Percentiles rank a stretch among this genome's conserved stretches.
phyloP scores from a whole-genome alignment of 2,797 vertebrate species.

The Iguana delicatissima region DNA sequence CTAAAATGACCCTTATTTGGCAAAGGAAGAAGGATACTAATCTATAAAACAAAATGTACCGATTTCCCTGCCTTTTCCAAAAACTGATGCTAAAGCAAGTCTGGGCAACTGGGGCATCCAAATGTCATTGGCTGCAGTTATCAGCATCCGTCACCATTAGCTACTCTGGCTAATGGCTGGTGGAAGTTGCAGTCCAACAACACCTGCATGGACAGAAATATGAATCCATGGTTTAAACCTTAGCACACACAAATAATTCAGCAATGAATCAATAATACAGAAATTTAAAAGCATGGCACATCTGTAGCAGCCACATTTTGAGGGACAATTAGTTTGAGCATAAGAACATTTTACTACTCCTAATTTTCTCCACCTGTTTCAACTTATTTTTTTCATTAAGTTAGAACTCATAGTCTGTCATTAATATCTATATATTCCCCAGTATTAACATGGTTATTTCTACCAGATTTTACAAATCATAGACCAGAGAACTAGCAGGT shows the following conservation, averaged over 20 bases:
- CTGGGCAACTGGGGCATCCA: too few relatives aligned
- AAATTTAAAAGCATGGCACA: constrained; percentile 54
- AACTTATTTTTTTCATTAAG: constrained; percentile 6
- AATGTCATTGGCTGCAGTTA: neutral
- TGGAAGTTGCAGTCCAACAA: neutral
- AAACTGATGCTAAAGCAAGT: constrained; percentile 27
- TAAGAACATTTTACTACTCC: neutral
- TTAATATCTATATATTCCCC: neutral
- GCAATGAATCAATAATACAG: constrained; percentile 68
- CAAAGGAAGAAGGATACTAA: neutral
- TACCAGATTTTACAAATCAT: neutral
- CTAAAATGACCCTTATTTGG: neutral
- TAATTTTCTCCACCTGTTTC: constrained; percentile 32
- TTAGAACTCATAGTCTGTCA: neutral
- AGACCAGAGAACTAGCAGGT: neutral
- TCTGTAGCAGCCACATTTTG: constrained; percentile 47
- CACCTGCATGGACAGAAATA: neutral
- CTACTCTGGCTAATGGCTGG: neutral
- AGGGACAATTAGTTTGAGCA: constrained; percentile 37
- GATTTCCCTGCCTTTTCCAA: neutral
- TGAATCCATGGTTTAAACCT: constrained; percentile 11
- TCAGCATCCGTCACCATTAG: neutral
- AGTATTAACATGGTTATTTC: neutral
- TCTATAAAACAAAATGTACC: neutral
- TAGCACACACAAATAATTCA: constrained; percentile 43